Conservation (phyloP, 2,888 invertebrate species). For the Anticlea derivata region DNA sequence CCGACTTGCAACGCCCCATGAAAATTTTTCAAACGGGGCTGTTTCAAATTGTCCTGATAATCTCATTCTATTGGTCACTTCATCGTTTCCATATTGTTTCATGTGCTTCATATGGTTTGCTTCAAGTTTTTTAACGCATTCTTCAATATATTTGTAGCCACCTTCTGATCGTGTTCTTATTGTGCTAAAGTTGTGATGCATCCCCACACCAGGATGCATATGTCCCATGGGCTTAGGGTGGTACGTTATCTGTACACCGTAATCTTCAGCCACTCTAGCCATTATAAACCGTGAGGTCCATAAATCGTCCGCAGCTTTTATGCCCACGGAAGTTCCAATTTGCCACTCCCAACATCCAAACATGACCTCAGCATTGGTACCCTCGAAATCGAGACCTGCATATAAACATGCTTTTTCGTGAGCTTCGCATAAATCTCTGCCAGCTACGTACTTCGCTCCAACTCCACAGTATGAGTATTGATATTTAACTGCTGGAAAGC, state of each 20-base stretch:
- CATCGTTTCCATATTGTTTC: slow-evolving; percentile 94
- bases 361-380: slow-evolving; percentile 99
- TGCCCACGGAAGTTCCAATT: slow-evolving; percentile 94
- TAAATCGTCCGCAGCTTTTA: slow-evolving; percentile 91
- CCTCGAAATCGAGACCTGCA: slow-evolving; percentile 95
- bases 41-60: slow-evolving; percentile 98
- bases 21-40: slow-evolving; percentile 96
- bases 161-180: slow-evolving; percentile 92
- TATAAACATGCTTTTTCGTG: slow-evolving; percentile 93
- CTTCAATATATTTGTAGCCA: slow-evolving; percentile 89
- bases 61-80: slow-evolving; percentile 95
- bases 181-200: slow-evolving; percentile 96
- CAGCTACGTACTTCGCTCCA: slow-evolving; percentile 95
- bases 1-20: slow-evolving; percentile 94
- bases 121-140: slow-evolving; percentile 95
- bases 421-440: slow-evolving; percentile 95
- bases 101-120: slow-evolving; percentile 96
- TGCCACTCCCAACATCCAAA: slow-evolving; percentile 96
- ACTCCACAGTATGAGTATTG: slow-evolving; percentile 96
- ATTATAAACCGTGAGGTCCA: slow-evolving; percentile 94
- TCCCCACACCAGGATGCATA: slow-evolving; percentile 94
- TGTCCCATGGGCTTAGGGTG: slow-evolving; percentile 91
- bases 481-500: slow-evolving; percentile 94
- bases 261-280: slow-evolving; percentile 93
- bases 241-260: slow-evolving; percentile 87